Base-by-base conservation (phyloP, 2,888 invertebrate species). In the Plusia festucae region DNA sequence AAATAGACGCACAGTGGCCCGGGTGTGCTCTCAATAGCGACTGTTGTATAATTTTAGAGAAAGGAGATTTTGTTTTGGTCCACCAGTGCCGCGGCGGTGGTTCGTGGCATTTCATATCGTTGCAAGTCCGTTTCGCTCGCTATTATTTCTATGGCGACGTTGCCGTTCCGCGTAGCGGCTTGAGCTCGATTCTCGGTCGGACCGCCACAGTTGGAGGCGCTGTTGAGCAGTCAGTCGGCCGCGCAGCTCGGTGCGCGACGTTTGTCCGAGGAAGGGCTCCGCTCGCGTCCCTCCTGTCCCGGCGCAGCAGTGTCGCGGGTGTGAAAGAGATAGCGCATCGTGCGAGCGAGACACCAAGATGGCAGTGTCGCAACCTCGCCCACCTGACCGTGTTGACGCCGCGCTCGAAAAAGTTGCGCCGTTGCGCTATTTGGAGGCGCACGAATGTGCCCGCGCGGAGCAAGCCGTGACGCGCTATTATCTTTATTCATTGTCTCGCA, bases 341-440 rank as follows among this genome's bases (percentile, higher is more conserved):
- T 69, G 79, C 74, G 86, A 89, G 82, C 81, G 91, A 89, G 93
- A 93, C 79, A 76, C 84, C 85, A 77, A 81, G 82, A 94, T 92
- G 92, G 91, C 94, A 90, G 92, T 94, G 94, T 94, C 95, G 95
- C 95, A 94, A 95, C 94, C 93, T 94, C 94, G 93, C 94, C 94
- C 95, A 95, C 95, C 95, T 95, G 95, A 95, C 94, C 93, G 94
- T 94, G 95, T 94, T 94, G 94, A 94, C 90, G 94, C 93, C 94
- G 94, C 92, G 92, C 93, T 94, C 91, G 93, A 93, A 94, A 94
- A 94, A 94, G 94, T 94, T 94, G 94, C 94, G 94, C 94, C 94
- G 94, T 92, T 93, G 94, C 94, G 94, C 94, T 94, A 94, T 93
- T 93, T 93, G 93, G 91, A 92, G 91, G 91, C 93, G 94, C 94